Evolutionary conservation across 1,140 invertebrate species (phyloP), one percentile per base, ranked within the genome.

Genomic region (Hestina assimilis): DNA sequence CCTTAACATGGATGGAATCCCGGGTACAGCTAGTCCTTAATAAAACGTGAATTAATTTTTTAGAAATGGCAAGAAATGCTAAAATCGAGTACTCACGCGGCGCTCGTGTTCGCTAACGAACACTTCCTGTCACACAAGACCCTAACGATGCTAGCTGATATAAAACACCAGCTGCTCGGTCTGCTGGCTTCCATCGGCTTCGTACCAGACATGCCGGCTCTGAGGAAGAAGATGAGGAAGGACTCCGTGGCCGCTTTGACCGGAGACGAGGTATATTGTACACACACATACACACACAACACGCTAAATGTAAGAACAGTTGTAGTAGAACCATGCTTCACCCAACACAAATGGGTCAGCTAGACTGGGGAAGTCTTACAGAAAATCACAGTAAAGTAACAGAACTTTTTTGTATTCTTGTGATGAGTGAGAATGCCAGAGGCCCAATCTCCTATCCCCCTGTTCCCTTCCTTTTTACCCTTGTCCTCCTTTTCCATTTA

Each of bases 121-220:
- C 93, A 96, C 79, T 96, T 91, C 70, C 84, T 97, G 1, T 96
- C 95, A 0, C 69, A 91, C 41, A 92, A 92, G 76, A 95, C 94
- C 0, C 79, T 96, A 5, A 78, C 92, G 42, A 94, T 93, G 67
- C 87, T 97, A 57, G 91, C 91, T 0, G 94, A 96, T 67, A 93
- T 96, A 59, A 96, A 96, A 71, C 92, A 93, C 72, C 95, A 97
- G 79, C 91, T 96, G 62, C 89, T 96, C n/a, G 93, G 95, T 46
- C 78, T 96, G n/a, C 83, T 97, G 11, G 91, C 93, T 1, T 92
- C 93, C n/a, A 95, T 96, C 51, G 94, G 94, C 1, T 96, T 97
- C 81, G 91, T 94, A 9, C 91, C 93, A 8, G 90, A 93, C 21
- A 77, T 88, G 68, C 83, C 81, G 0, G 74, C 60, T 1, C 69